Conservation (phyloP, 2,113 vertebrate genomes). For the Felis chaus region DNA sequence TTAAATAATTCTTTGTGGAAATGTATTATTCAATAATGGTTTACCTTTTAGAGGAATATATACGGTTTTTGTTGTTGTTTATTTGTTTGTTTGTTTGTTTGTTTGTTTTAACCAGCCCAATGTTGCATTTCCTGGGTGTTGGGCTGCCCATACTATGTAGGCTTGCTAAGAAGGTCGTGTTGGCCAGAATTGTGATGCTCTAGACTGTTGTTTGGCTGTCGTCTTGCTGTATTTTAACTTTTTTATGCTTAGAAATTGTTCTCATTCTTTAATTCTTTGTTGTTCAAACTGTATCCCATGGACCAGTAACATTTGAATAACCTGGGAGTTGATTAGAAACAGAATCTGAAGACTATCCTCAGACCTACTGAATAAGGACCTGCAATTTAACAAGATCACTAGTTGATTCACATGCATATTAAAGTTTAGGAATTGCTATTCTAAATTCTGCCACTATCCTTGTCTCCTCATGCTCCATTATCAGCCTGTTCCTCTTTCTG, state of each 20-base stretch:
- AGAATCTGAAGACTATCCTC: neutral
- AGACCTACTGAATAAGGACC: neutral
- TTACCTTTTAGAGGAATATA: neutral
- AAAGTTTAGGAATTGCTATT: neutral
- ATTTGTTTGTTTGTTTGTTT: neutral
- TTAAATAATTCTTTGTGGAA: neutral
- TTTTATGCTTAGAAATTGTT: slow-evolving; percentile 13
- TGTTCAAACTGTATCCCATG: neutral
- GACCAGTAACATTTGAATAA: neutral
- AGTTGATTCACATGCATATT: neutral
- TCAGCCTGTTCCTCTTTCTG: neutral
- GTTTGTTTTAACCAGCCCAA: neutral
- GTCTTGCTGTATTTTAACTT: neutral
- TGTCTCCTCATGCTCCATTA: neutral
- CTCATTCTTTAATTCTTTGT: neutral
- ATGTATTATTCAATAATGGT: neutral
- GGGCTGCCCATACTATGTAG: neutral
- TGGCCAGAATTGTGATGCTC: neutral
- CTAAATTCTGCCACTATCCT: neutral
- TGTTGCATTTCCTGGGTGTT: neutral
- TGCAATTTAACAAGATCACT: neutral
- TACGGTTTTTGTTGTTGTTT: neutral
- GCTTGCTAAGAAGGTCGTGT: neutral
- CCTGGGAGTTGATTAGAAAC: neutral
- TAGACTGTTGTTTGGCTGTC: neutral